Conservation (phyloP, 2,113 vertebrate genomes). For the Brachypteracias leptosomus region DNA sequence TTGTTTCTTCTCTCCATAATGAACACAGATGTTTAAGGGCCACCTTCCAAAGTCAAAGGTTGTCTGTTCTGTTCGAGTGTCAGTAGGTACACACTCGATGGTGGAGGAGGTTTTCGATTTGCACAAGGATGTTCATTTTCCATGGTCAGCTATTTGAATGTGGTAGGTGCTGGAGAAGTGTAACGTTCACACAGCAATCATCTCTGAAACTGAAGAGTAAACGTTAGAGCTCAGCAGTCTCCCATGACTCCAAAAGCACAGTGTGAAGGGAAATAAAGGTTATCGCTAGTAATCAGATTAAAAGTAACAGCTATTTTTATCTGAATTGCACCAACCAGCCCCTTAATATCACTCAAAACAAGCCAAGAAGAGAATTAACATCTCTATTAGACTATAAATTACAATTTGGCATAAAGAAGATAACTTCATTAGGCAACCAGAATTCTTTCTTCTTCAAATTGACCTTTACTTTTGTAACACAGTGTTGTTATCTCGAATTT, state of each 20-base stretch:
- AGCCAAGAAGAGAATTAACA: constrained; percentile 14
- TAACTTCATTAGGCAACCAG: not conserved
- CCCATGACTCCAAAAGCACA: not conserved
- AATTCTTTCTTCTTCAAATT: not conserved
- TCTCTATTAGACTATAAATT: not conserved
- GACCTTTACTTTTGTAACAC: not conserved
- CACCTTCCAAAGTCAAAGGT: not conserved
- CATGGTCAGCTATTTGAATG: not conserved
- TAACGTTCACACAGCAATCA: not conserved
- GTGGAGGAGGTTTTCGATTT: not conserved
- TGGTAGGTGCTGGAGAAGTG: not conserved
- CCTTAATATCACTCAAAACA: not conserved
- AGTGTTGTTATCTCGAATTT: not conserved
- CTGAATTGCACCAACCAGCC: not conserved
- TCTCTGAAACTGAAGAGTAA: not conserved
- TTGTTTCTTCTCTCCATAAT: not conserved
- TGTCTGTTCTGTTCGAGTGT: not conserved
- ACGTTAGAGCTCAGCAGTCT: not conserved
- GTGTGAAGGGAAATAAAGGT: not conserved
- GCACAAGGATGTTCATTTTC: not conserved
- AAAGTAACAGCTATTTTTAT: constrained; percentile 15
- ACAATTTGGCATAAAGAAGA: constrained; percentile 3
- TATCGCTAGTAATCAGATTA: constrained; percentile 6
- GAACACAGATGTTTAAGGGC: not conserved
- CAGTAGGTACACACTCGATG: accelerated